phyloP scores from a whole-genome alignment of 2,113 vertebrate genomes.

The Corythaixoides concolor region DNA sequence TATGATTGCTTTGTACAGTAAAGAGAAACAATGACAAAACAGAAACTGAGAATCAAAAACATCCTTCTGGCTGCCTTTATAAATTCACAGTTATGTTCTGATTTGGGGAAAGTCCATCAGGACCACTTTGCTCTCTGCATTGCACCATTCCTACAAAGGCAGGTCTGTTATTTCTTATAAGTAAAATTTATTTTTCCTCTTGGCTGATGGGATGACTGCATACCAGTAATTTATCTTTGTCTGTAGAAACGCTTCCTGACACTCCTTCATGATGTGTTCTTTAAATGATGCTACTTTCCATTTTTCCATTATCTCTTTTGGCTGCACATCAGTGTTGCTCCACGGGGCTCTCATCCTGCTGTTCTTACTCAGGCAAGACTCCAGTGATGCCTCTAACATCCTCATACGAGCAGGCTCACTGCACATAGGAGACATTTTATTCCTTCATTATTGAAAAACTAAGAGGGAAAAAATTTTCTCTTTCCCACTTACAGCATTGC shows the following conservation, averaged over 20 bases:
- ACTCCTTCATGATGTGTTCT: neutral
- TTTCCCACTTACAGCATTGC: neutral
- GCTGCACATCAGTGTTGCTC: neutral
- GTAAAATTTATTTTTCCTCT: neutral
- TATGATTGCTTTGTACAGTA: neutral
- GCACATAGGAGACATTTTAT: neutral
- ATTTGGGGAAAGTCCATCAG: neutral
- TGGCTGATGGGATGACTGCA: neutral
- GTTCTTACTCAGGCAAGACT: neutral
- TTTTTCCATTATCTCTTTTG: neutral
- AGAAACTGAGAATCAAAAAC: neutral
- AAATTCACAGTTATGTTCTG: rapidly evolving
- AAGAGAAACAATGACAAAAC: neutral
- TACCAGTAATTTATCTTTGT: neutral
- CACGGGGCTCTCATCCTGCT: neutral
- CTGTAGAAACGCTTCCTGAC: neutral
- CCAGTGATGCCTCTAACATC: neutral
- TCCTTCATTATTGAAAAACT: neutral
- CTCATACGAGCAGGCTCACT: neutral
- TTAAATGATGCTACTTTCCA: neutral
- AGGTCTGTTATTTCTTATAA: neutral
- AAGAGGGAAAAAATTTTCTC: neutral
- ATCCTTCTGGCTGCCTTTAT: neutral
- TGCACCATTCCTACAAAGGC: neutral
- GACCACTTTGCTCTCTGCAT: neutral